Percentiles rank a stretch among this genome's conserved stretches.
Conservation (phyloP, 2,797 vertebrate genomes). For the Xiphorhynchus erythropygius region DNA sequence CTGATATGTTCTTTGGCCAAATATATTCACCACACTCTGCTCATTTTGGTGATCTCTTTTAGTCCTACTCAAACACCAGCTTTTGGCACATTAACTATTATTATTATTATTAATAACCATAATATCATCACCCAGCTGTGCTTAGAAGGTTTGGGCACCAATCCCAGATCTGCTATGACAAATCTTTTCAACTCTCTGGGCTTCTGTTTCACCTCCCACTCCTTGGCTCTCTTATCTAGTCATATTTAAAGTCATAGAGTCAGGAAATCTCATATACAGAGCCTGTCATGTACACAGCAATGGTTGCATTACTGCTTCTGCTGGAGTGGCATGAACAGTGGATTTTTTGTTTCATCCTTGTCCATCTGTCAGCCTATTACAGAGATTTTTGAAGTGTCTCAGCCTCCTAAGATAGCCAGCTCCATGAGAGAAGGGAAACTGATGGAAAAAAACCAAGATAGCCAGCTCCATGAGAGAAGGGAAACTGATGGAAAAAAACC, state of each 20-base stretch:
- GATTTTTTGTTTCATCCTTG: neutral
- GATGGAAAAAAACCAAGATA: neutral
- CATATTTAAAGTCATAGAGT: conserved; percentile 55
- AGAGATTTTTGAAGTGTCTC: neutral
- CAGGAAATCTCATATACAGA: neutral
- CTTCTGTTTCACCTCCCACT: conserved; percentile 67
- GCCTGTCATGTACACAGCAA: neutral
- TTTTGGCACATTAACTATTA: conserved; percentile 34
- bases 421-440: neutral
- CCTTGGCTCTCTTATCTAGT: conserved; percentile 65
- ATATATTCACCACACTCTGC: neutral
- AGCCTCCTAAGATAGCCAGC: neutral
- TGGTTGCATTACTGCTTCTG: neutral
- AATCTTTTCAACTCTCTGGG: conserved; percentile 52
- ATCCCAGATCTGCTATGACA: conserved; percentile 63
- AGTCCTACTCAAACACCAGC: neutral
- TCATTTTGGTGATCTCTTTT: conserved; percentile 30
- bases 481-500: neutral
- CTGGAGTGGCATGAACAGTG: neutral
- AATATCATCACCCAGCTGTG: conserved; percentile 66
- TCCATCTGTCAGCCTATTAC: neutral
- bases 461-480: neutral
- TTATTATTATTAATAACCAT: conserved; percentile 48
- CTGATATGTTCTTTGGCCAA: neutral
- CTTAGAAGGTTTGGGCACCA: conserved; percentile 56